phyloP scores from a whole-genome alignment of 2,797 vertebrate genomes.

The Spea hammondii region DNA sequence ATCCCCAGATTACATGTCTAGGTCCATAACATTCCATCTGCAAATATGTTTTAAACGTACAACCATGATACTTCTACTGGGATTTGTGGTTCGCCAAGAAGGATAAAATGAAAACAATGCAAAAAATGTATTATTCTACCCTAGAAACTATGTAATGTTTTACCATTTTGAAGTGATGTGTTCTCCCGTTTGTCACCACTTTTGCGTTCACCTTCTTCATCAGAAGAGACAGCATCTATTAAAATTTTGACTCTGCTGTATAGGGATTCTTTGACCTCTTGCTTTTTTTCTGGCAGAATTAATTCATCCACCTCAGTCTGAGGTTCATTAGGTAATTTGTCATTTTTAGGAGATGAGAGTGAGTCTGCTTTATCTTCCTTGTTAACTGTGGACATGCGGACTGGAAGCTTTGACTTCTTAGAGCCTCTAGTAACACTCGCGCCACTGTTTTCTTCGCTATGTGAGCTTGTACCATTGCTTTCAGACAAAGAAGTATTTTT shows the following conservation, averaged over 20 bases:
- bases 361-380: constrained; percentile 32
- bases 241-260: constrained; percentile 58
- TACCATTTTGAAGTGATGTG: constrained; percentile 34
- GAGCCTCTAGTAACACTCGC: constrained; percentile 26
- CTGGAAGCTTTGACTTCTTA: constrained; percentile 64
- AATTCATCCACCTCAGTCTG: constrained; percentile 50
- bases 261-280: constrained; percentile 11
- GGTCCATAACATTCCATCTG: too few species aligned
- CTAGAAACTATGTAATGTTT: not conserved
- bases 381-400: constrained; percentile 51
- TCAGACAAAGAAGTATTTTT: constrained; percentile 36
- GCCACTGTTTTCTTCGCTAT: constrained; percentile 55
- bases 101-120: too few species aligned
- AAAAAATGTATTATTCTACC: too few species aligned
- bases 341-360: constrained; percentile 6
- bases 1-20: too few species aligned
- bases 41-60: too few species aligned
- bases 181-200: constrained; percentile 41
- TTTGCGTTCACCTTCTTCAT: constrained; percentile 45
- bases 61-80: too few species aligned
- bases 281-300: constrained; percentile 22
- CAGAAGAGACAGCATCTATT: constrained; percentile 59
- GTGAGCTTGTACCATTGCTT: constrained; percentile 42
- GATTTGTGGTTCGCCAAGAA: too few species aligned
- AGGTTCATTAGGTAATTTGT: constrained; percentile 2